Evolutionary conservation across 2,113 vertebrate genomes (phyloP), one percentile per base, ranked within the genome.

Genomic region (Kobus ellipsiprymnus): DNA sequence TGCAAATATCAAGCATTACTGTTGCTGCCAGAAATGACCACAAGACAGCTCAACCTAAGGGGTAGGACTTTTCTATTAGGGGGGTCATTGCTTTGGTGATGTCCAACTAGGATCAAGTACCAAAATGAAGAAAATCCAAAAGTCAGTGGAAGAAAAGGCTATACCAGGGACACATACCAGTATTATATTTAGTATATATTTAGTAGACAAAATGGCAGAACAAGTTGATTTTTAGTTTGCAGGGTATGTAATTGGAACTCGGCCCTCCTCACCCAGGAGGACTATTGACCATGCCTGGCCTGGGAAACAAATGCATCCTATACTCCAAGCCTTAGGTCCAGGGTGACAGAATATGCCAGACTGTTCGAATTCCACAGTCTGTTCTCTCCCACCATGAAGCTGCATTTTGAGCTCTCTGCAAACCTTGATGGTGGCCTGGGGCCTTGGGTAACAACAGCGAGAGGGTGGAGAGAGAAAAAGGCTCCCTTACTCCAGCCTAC

Each of bases 51-150:
- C 3, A 36, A 84, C n/a, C 25, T 21, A 81, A 87, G 60, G 44
- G 78, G 10, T 27, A 71, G 46, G 40, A 27, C 36, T 67, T 87
- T 91, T 90, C 94, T 90, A 94, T 95, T 95, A 85, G 87, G 60
- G 23, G 23, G 93, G 90, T 91, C 23, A 95, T 94, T 90, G 54
- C 93, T 95, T 94, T 6, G 55, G 27, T 89, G 64, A 78, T 55
- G n/a, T 62, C 62, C 30, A 81, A 36, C 40, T 19, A 59, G 54
- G 55, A 92, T 87, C 90, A 67, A 93, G 67, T 80, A 64, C 40
- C 92, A n/a, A 88, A 67, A n/a, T n/a, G 55, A 88, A 97, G 36
- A 94, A 94, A 96, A 96, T 90, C 83, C 80, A 84, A 44, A 52
- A 87, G 80, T 95, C 83, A 27, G 67, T 40, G 33, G 62, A 97